Conservation (phyloP, 2,113 vertebrate genomes). For the Shinisaurus crocodilurus region DNA sequence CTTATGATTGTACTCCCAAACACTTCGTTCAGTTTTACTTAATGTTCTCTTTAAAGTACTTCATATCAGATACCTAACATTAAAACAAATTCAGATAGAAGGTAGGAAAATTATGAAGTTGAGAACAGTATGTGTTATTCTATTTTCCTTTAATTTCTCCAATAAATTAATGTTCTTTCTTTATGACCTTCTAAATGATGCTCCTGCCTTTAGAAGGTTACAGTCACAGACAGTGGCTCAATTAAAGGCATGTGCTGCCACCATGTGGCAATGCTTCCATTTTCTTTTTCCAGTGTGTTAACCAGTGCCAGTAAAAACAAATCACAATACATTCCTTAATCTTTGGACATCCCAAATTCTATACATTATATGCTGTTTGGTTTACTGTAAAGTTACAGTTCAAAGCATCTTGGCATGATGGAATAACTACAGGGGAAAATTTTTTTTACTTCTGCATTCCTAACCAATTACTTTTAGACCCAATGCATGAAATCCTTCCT, state of each 20-base stretch:
- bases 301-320: neutral
- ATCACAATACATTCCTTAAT: neutral
- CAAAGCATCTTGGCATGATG: neutral
- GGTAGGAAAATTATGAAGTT: neutral
- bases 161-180: neutral
- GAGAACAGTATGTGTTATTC: neutral
- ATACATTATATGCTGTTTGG: neutral
- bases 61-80: neutral
- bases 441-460: neutral
- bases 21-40: neutral
- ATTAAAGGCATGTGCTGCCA: constrained; percentile 64
- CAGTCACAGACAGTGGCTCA: accelerated
- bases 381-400: neutral
- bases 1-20: neutral
- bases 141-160: neutral
- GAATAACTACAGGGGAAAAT: neutral
- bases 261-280: constrained; percentile 51
- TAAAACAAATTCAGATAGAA: neutral
- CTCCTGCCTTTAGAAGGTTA: accelerated
- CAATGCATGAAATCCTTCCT: neutral
- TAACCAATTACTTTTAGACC: neutral
- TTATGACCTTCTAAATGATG: neutral
- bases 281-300: neutral
- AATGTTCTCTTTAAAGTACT: neutral
- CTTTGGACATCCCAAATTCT: neutral